A percentile compares a stretch with the other conserved stretches of the same genome.
Evolutionary conservation across 2,113 vertebrate genomes (phyloP).

Genomic region (Hemicordylus capensis): DNA sequence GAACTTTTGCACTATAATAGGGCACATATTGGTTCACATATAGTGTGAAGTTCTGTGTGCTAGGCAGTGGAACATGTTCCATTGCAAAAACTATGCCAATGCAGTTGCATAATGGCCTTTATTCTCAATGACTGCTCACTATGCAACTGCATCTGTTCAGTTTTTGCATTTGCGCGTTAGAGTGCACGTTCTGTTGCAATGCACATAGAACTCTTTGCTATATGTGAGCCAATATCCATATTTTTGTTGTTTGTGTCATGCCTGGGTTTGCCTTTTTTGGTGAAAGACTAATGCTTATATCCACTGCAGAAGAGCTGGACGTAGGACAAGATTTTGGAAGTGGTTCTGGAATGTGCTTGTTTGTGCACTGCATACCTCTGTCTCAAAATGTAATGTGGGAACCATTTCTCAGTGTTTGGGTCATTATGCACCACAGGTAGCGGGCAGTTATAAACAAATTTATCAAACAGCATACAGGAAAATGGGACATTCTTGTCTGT

Average conservation of each 20-base stretch:
- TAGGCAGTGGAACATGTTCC: too few relatives aligned
- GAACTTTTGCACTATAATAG: background rate
- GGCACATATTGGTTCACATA: too few relatives aligned
- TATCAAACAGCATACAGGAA: fast-evolving
- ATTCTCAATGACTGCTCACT: too few relatives aligned
- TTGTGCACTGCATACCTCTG: background rate
- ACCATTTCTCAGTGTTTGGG: background rate
- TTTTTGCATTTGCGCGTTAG: too few relatives aligned
- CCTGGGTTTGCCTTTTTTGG: background rate
- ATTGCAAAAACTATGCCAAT: too few relatives aligned
- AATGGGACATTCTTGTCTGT: fast-evolving
- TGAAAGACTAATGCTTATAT: background rate
- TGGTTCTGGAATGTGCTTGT: background rate
- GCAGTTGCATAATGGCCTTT: too few relatives aligned
- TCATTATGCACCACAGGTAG: background rate
- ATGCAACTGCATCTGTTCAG: too few relatives aligned
- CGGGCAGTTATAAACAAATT: background rate
- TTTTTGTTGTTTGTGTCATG: background rate
- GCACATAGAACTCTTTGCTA: too few relatives aligned
- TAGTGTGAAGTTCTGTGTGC: too few relatives aligned
- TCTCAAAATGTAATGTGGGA: background rate
- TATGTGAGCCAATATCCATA: too few relatives aligned
- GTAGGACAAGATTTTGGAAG: background rate
- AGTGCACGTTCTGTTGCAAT: too few relatives aligned
- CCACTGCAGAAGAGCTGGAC: background rate